Evolutionary conservation across 2,797 vertebrate genomes (phyloP).

Genomic region (Eutrigla gurnardus): DNA sequence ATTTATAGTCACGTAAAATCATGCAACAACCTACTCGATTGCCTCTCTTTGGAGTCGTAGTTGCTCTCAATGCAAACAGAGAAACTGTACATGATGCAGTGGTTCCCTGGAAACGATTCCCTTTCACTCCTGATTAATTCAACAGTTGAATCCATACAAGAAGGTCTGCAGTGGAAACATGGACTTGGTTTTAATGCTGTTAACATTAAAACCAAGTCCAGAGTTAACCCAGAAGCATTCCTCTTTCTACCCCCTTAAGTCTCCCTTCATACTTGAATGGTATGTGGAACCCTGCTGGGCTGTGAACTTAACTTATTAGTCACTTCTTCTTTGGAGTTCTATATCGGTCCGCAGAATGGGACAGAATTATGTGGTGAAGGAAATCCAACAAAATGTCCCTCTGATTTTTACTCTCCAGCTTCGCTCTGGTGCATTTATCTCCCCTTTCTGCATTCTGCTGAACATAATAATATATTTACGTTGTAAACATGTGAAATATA

Average conservation of each 20-base stretch:
- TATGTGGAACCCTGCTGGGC: slow-evolving; percentile 15
- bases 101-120: slow-evolving; percentile 42
- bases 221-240: neutral
- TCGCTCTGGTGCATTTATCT: slow-evolving; percentile 23
- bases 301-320: slow-evolving; percentile 40
- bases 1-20: slow-evolving; percentile 59
- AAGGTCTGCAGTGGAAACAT: slow-evolving; percentile 24
- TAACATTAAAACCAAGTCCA: slow-evolving; percentile 36
- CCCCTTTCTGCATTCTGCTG: slow-evolving; percentile 34
- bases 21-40: slow-evolving; percentile 30
- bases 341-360: slow-evolving; percentile 32
- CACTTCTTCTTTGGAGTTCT: slow-evolving; percentile 31
- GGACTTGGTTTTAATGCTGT: slow-evolving; percentile 43
- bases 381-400: slow-evolving; percentile 16
- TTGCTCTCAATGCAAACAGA: slow-evolving; percentile 30
- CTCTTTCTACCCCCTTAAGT: neutral
- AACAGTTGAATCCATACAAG: slow-evolving; percentile 41
- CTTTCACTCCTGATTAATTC: slow-evolving; percentile 47
- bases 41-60: slow-evolving; percentile 46
- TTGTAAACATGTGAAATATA: slow-evolving; percentile 72
- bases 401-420: slow-evolving; percentile 26
- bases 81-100: slow-evolving; percentile 36
- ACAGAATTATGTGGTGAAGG: slow-evolving; percentile 29
- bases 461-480: slow-evolving; percentile 60
- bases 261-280: slow-evolving; percentile 24